Evolutionary conservation across 2,797 vertebrate genomes (phyloP).

Genomic region (Intellagama lesueurii): DNA sequence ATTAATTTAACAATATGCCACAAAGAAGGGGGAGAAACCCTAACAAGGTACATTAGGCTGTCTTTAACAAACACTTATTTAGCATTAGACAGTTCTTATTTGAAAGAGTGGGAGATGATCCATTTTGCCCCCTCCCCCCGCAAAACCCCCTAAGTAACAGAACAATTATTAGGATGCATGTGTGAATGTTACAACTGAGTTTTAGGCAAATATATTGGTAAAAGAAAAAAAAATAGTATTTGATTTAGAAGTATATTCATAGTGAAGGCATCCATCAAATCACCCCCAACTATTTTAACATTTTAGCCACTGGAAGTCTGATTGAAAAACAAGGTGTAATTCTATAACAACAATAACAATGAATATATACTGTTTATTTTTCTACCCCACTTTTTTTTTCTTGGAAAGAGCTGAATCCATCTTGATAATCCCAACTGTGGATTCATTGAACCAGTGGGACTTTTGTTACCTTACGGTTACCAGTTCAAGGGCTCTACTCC

Average conservation of each 20-base stretch:
- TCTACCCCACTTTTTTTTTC: not conserved
- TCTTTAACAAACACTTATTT: not conserved
- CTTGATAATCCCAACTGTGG: not conserved
- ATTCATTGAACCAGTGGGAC: not conserved
- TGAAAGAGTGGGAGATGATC: not conserved
- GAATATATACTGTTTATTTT: not conserved
- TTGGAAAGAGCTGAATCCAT: not conserved
- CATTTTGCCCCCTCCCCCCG: not conserved
- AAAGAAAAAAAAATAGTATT: not conserved
- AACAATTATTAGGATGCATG: not conserved
- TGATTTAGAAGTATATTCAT: not conserved
- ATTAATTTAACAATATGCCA: not conserved
- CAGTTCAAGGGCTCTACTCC: no score
- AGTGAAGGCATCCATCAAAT: not conserved
- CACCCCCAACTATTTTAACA: not conserved
- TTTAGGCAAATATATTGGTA: not conserved
- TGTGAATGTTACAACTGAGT: not conserved
- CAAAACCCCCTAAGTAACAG: no score
- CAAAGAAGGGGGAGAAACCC: not conserved
- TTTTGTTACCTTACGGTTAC: no score
- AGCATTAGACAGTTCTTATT: not conserved
- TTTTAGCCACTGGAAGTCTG: not conserved
- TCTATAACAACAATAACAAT: not conserved
- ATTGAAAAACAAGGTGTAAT: not conserved
- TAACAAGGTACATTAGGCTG: not conserved